A percentile compares a stretch with the other conserved stretches of the same genome.
Evolutionary conservation across 2,797 vertebrate genomes (phyloP).

Genomic region (Enteromius anoplus): DNA sequence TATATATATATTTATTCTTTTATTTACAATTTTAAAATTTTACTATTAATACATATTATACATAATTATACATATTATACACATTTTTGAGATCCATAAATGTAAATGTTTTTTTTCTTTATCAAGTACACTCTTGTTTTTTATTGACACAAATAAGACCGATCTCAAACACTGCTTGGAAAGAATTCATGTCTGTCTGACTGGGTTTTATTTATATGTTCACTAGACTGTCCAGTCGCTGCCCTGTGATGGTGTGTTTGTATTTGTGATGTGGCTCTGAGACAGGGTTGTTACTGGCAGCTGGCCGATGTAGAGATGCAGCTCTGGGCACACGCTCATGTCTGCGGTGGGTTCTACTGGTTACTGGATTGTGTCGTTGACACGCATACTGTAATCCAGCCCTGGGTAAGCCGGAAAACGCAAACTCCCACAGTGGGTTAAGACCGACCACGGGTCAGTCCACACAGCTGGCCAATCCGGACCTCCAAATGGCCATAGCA

Average conservation of each 20-base stretch:
- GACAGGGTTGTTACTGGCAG: conserved; percentile 33
- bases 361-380: conserved; percentile 49
- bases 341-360: conserved; percentile 52
- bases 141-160: not conserved
- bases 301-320: conserved; percentile 36
- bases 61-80: too few species aligned
- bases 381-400: conserved; percentile 51
- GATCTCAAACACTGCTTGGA: not conserved
- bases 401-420: conserved; percentile 22
- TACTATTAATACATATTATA: too few species aligned
- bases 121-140: not conserved
- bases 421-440: not conserved
- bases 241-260: conserved; percentile 41
- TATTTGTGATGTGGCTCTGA: conserved; percentile 37
- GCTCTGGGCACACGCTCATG: conserved; percentile 44
- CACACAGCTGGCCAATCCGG: conserved; percentile 3
- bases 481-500: conserved; percentile 25
- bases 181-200: conserved; percentile 14
- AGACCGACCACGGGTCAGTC: conserved; percentile 10
- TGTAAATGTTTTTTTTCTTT: not conserved
- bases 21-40: too few species aligned
- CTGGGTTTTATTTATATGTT: conserved; percentile 39
- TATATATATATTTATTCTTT: too few species aligned
- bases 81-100: not conserved
- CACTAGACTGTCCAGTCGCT: conserved; percentile 50